Conservation (phyloP, 2,888 invertebrate species). For the Pegoplata infirma region DNA sequence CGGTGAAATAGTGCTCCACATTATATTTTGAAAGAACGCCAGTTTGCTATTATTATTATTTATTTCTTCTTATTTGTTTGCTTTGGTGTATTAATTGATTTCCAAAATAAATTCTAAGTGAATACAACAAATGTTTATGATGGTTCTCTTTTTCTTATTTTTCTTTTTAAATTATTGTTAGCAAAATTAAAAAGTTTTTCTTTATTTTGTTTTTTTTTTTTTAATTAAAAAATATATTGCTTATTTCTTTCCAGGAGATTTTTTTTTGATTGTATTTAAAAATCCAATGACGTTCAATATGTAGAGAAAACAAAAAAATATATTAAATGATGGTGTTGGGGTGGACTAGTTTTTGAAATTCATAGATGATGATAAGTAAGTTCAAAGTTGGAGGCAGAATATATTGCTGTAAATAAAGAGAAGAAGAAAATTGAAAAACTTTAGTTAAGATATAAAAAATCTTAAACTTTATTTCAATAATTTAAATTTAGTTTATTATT, state of each 20-base stretch:
- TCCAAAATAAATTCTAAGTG: background rate
- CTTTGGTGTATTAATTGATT: no score
- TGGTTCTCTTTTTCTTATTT: conserved; percentile 5
- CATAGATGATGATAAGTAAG: background rate
- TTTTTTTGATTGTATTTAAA: background rate
- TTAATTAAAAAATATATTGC: background rate
- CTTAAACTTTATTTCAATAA: background rate
- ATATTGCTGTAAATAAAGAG: conserved; percentile 37
- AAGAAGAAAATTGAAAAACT: conserved; percentile 10
- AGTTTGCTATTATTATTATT: conserved; percentile 53
- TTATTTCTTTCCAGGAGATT: background rate
- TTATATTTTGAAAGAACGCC: conserved; percentile 68
- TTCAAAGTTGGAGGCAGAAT: background rate
- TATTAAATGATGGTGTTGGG: background rate
- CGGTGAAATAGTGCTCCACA: conserved; percentile 78
- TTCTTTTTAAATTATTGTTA: background rate
- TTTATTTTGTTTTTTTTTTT: background rate
- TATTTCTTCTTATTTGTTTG: no score
- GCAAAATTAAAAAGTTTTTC: background rate
- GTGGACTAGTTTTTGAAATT: background rate
- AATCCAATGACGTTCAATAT: background rate
- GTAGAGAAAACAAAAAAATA: background rate
- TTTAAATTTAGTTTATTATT: no score
- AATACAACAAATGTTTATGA: conserved; percentile 27
- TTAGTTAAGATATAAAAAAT: background rate